Evolutionary conservation across 2,113 vertebrate species (phyloP), one percentile per base, ranked within the genome.

Genomic region (Neolamprologus tretocephalus): DNA sequence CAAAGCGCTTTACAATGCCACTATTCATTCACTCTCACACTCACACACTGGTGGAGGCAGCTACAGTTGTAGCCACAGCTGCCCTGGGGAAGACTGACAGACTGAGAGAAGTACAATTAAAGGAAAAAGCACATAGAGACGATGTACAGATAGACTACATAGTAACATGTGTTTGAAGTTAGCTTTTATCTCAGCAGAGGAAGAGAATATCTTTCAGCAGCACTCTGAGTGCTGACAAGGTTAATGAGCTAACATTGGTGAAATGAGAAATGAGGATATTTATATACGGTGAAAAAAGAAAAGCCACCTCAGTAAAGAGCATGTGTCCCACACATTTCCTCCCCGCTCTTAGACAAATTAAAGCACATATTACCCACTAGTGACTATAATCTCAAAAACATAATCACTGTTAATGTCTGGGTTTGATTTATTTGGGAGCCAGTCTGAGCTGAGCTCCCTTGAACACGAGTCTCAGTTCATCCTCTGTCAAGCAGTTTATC

Each of bases 1-100:
- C 54, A 57, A 57, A 57, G 54, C 1, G 0, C 54, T 57, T 28
- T 14, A 28, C 54, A 57, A 57, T 14, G 0, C 3, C 12, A 57
- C 23, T 57, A 28, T 57, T 57, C 54, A 26, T 14, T 3, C 23
- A 14, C 54, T 8, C 54, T 8, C 11, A 26, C 54, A 14, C 0
- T 55, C 54, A 55, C 54, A 8, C 12, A 14, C 54, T 57, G 23
- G 12, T 57, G 54, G 23, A 57, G 23, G 54, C 7, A 28, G 54
- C 54, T 57, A 57, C 54, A 0, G 54, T 26, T 2, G 54, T 57
- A 57, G 54, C 23, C 54, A 2, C 54, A 26, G 54, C 23, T 57
- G 54, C 54, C 54, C 54, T 57, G 54, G 54, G 23, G 4, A 23
- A 8, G 4, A 2, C 54, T 57, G 54, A 57, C 7, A 53, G 49